Percentiles rank a stretch among this genome's conserved stretches.
Conservation (phyloP, 2,797 vertebrate species). For the Pseudochirops corinnae region DNA sequence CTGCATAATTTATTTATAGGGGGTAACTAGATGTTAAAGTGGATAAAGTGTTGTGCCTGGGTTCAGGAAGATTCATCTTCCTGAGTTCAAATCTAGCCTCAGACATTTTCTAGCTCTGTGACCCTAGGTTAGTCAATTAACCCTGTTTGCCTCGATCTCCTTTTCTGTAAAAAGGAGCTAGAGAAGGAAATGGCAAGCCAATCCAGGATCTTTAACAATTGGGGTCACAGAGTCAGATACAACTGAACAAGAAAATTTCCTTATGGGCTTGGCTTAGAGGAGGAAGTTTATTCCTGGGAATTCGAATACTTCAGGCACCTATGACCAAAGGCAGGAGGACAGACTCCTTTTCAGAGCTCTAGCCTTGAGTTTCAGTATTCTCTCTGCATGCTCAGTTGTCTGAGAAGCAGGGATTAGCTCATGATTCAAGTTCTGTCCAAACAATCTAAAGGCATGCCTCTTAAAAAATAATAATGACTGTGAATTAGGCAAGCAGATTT, state of each 20-base stretch:
- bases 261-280: neutral
- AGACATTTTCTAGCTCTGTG: neutral
- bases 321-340: fast-evolving
- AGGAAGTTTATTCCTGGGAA: neutral
- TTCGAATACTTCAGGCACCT: neutral
- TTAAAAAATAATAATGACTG: neutral
- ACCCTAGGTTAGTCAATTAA: neutral
- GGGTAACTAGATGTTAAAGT: neutral
- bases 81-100: neutral
- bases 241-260: neutral
- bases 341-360: neutral
- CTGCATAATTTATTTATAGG: neutral
- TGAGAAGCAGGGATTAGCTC: neutral
- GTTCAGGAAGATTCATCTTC: neutral
- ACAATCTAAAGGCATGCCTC: neutral
- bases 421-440: neutral
- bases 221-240: neutral
- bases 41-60: neutral
- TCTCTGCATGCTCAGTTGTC: neutral
- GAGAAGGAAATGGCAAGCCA: too few species aligned
- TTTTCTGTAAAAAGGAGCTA: neutral
- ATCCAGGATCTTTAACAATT: neutral
- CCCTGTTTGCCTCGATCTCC: neutral
- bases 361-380: neutral
- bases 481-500: neutral